phyloP scores from a whole-genome alignment of 2,888 invertebrate genomes.

The Omphaloscelis lunosa region DNA sequence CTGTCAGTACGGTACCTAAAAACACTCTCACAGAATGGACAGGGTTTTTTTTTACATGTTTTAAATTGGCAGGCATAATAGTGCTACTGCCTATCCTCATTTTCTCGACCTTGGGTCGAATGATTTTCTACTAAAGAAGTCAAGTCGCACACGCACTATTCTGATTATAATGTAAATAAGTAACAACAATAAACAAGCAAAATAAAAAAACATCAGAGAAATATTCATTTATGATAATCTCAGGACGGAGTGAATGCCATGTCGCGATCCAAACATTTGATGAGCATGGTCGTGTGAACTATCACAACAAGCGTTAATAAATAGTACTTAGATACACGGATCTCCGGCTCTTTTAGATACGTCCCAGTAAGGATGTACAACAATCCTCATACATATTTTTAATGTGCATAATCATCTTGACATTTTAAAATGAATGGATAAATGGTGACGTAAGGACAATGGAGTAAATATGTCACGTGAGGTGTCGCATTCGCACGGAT shows the following conservation, averaged over 20 bases:
- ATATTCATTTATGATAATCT: slow-evolving; percentile 10
- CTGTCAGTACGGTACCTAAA: too few relatives aligned
- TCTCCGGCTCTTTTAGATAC: slow-evolving; percentile 70
- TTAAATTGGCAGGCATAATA: background rate
- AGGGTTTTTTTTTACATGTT: too few relatives aligned
- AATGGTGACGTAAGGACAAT: slow-evolving; percentile 40
- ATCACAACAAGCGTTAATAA: slow-evolving; percentile 41
- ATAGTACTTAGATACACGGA: slow-evolving; percentile 34
- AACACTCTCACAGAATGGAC: too few relatives aligned
- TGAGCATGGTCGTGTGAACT: slow-evolving; percentile 36
- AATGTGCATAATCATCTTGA: slow-evolving; percentile 47
- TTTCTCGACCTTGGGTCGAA: background rate
- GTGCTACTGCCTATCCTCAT: background rate
- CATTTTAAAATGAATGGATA: slow-evolving; percentile 50
- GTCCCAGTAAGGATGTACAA: slow-evolving; percentile 61
- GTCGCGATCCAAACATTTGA: slow-evolving; percentile 29
- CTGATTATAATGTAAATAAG: background rate
- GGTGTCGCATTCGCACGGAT: background rate
- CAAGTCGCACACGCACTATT: background rate
- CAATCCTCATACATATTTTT: slow-evolving; percentile 49
- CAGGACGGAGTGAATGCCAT: slow-evolving; percentile 3
- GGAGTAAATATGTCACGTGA: slow-evolving; percentile 22
- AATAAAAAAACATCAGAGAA: slow-evolving; percentile 8
- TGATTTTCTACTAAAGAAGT: background rate
- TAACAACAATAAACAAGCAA: background rate